Conservation (phyloP, 1,140 invertebrate species). For the Tenebrio molitor region DNA sequence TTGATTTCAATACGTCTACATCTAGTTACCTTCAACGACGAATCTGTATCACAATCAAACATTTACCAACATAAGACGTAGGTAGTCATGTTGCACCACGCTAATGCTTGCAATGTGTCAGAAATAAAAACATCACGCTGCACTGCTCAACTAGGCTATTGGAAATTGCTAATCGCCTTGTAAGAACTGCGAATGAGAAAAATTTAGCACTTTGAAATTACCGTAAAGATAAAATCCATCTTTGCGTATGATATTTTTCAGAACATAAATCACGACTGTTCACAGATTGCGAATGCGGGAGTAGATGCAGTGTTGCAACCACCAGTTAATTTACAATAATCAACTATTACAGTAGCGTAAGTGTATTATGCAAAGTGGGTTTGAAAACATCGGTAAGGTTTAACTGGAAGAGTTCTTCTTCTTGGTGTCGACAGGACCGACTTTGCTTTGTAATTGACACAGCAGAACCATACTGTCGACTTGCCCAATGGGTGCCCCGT, state of each 20-base stretch:
- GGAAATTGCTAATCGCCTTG: slow-evolving; percentile 4
- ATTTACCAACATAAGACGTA: slow-evolving; percentile 17
- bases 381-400: not conserved
- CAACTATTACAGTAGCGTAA: slow-evolving; percentile 1
- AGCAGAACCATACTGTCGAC: not conserved
- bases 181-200: not conserved
- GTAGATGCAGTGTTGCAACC: not conserved
- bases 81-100: slow-evolving; percentile 7
- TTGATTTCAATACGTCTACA: not conserved
- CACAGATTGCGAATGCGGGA: not conserved
- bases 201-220: not conserved
- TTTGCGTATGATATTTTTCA: not conserved
- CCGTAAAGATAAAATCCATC: not conserved
- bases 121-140: slow-evolving; percentile 41
- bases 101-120: slow-evolving; percentile 11
- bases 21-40: not conserved
- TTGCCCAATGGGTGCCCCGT: slow-evolving; percentile 38
- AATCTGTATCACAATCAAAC: not conserved
- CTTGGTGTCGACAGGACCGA: too few species aligned
- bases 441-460: not conserved
- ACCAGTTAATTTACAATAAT: slow-evolving; percentile 7
- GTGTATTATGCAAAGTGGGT: slow-evolving; percentile 15
- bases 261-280: not conserved
- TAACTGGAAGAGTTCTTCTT: too few species aligned
- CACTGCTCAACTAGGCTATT: slow-evolving; percentile 29